Conservation (phyloP, 2,797 vertebrate species). For the Bradypodion ventrale region DNA sequence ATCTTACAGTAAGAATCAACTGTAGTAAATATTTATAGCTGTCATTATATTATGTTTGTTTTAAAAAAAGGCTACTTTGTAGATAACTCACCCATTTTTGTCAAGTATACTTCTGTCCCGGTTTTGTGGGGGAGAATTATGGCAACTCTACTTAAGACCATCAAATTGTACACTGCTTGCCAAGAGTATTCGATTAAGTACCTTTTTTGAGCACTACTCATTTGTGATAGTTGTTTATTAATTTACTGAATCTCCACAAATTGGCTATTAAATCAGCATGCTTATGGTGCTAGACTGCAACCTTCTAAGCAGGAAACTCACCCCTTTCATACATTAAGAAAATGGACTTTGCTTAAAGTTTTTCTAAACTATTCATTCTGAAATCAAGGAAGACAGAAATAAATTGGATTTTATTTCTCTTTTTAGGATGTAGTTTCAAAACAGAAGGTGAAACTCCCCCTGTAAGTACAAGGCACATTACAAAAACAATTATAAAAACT, state of each 20-base stretch:
- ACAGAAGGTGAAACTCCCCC: not conserved
- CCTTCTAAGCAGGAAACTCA: not conserved
- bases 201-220: constrained; percentile 1
- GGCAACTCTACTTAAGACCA: constrained; percentile 20
- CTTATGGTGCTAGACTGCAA: not conserved
- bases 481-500: too few relatives aligned
- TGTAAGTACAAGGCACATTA: not conserved
- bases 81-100: too few relatives aligned
- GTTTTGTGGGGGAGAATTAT: too few relatives aligned
- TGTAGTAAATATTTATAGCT: too few relatives aligned
- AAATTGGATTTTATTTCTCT: not conserved
- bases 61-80: too few relatives aligned
- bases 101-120: too few relatives aligned
- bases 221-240: not conserved
- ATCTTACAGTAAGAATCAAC: too few relatives aligned
- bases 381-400: too few relatives aligned
- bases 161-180: constrained; percentile 1
- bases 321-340: not conserved
- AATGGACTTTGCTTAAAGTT: too few relatives aligned
- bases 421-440: not conserved
- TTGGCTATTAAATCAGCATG: constrained; percentile 2
- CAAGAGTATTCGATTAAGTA: constrained; percentile 12
- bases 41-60: too few relatives aligned
- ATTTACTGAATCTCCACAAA: constrained; percentile 19
- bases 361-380: too few relatives aligned